A percentile compares a stretch with the other conserved stretches of the same genome.
Conservation (phyloP, 2,797 vertebrate species). For the Hydrolagus colliei region DNA sequence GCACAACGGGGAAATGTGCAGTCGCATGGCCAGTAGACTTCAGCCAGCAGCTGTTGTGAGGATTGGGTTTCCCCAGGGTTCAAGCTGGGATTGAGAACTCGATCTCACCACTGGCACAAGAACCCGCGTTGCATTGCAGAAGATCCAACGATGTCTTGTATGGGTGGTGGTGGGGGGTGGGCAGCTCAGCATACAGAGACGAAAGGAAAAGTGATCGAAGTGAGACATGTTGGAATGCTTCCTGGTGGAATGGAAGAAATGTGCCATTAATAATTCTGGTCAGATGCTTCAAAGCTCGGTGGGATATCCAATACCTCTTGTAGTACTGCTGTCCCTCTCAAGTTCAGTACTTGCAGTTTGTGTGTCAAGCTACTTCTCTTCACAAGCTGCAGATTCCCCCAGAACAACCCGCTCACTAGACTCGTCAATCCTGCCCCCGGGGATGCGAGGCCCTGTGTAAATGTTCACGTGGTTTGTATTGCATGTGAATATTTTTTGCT, state of each 20-base stretch:
- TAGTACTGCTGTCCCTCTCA: neutral
- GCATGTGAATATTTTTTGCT: no score
- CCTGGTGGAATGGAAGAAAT: neutral
- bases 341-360: neutral
- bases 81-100: neutral
- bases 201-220: neutral
- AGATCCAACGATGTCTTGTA: no score
- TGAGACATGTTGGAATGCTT: neutral
- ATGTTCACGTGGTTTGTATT: no score
- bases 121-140: no score
- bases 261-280: neutral
- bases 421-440: no score
- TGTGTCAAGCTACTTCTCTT: neutral
- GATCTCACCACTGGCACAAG: neutral
- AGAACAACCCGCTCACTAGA: no score
- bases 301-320: neutral
- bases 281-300: neutral
- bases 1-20: neutral
- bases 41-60: neutral
- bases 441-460: no score
- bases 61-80: slow-evolving; percentile 10
- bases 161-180: no score
- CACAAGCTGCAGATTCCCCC: no score
- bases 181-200: neutral
- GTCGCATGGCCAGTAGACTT: neutral